phyloP scores from a whole-genome alignment of 2,797 vertebrate genomes.

The Myotis planiceps region DNA sequence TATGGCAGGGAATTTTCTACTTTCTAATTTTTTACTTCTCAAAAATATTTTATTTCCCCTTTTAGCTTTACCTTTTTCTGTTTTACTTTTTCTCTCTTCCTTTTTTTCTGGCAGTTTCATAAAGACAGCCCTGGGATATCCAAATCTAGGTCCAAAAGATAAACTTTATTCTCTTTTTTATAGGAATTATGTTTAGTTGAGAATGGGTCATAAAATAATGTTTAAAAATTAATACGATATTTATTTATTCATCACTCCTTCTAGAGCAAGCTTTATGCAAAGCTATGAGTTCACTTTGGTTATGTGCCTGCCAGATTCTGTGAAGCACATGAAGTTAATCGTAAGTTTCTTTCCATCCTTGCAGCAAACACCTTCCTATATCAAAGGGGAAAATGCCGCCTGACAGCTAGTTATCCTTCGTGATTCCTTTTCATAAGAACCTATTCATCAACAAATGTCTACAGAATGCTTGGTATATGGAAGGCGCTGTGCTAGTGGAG shows the following conservation, averaged over 20 bases:
- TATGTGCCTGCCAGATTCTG: constrained; percentile 37
- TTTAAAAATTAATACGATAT: constrained; percentile 65
- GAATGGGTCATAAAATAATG: constrained; percentile 60
- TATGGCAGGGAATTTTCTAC: not conserved
- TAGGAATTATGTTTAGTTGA: constrained; percentile 54
- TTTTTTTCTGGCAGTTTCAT: constrained; percentile 36
- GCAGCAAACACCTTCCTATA: not conserved
- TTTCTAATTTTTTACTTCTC: constrained; percentile 38
- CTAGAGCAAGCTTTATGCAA: constrained; percentile 29
- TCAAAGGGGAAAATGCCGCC: constrained; percentile 15
- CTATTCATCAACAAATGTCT: not conserved
- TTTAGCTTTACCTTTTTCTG: not conserved
- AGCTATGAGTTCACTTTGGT: constrained; percentile 55
- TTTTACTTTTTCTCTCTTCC: not conserved
- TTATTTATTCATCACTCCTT: constrained; percentile 65
- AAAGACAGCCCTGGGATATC: not conserved
- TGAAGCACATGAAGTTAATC: constrained; percentile 9
- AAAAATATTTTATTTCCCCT: constrained; percentile 37
- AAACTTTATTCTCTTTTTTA: constrained; percentile 34
- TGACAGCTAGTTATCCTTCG: not conserved
- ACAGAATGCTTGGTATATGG: not conserved
- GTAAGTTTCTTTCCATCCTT: not conserved
- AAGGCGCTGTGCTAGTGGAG: not conserved
- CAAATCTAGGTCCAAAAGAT: not conserved
- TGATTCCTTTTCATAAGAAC: not conserved